phyloP scores from a whole-genome alignment of 2,888 invertebrate species.

The Melieria picta region DNA sequence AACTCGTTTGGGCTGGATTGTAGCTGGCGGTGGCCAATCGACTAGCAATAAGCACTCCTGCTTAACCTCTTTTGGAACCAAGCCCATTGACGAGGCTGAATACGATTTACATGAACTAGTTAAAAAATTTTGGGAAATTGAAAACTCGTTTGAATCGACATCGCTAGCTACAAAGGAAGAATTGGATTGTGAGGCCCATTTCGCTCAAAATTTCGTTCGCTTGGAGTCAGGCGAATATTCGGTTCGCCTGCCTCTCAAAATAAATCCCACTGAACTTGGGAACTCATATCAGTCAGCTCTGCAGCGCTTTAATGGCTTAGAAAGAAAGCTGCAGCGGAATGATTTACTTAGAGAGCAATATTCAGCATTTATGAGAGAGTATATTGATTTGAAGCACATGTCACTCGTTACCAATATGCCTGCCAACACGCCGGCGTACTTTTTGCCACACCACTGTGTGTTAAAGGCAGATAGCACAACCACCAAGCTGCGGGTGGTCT shows the following conservation, averaged over 20 bases:
- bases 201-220: slow-evolving; percentile 25
- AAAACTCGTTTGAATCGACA: slow-evolving; percentile 7
- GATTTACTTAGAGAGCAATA: slow-evolving; percentile 13
- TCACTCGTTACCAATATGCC: neutral
- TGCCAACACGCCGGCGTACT: neutral
- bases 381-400: slow-evolving; percentile 14
- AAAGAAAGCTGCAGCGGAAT: slow-evolving; percentile 1
- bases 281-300: slow-evolving; percentile 32
- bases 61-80: slow-evolving; percentile 2
- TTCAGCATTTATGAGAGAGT: slow-evolving; percentile 15
- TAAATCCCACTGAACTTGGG: slow-evolving; percentile 13
- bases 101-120: slow-evolving; percentile 7
- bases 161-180: slow-evolving; percentile 25
- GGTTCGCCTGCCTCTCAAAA: slow-evolving; percentile 36
- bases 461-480: slow-evolving; percentile 19
- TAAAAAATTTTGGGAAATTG: slow-evolving; percentile 23
- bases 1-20: slow-evolving; percentile 40
- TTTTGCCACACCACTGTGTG: slow-evolving; percentile 16
- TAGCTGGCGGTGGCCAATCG: slow-evolving; percentile 31
- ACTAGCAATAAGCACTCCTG: slow-evolving; percentile 1
- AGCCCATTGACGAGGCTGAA: neutral
- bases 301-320: too few relatives aligned
- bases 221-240: slow-evolving; percentile 31
- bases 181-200: slow-evolving; percentile 37
- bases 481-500: slow-evolving; percentile 11